These are phyloP conservation scores for Dicaeum eximium DNA, from an alignment of 2,113 vertebrate genomes.

Conservation along the genomic window DNA sequence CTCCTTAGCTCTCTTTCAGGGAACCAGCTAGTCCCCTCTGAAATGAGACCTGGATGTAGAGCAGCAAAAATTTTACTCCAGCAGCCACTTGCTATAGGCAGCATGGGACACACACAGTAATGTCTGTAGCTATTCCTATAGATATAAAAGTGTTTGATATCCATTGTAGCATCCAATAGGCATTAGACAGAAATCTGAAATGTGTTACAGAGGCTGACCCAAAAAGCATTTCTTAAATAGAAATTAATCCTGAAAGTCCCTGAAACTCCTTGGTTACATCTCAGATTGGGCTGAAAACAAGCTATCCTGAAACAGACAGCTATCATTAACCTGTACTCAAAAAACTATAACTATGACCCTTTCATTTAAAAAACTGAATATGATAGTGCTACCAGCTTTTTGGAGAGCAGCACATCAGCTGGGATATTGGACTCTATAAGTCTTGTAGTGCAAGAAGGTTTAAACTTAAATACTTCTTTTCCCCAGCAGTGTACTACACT, in stretches of 20 bases:
- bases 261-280: neutral
- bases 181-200: neutral
- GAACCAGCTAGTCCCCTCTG: neutral
- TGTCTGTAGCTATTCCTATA: neutral
- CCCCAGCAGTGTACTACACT: neutral
- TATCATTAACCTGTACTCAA: neutral
- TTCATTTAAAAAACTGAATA: neutral
- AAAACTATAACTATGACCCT: neutral
- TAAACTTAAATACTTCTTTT: neutral
- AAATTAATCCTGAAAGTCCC: neutral
- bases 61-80: neutral
- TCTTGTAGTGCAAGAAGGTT: neutral
- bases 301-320: neutral
- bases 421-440: neutral
- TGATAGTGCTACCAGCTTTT: neutral
- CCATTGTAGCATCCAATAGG: neutral
- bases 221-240: neutral
- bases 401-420: neutral
- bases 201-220: neutral
- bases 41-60: neutral
- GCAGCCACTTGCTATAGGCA: neutral
- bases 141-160: neutral
- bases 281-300: neutral
- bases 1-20: neutral
- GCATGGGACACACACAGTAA: neutral